Percentiles rank a stretch among this genome's conserved stretches.
Evolutionary conservation across 1,140 invertebrate species (phyloP).

Genomic region (Drosophila tsacasi): DNA sequence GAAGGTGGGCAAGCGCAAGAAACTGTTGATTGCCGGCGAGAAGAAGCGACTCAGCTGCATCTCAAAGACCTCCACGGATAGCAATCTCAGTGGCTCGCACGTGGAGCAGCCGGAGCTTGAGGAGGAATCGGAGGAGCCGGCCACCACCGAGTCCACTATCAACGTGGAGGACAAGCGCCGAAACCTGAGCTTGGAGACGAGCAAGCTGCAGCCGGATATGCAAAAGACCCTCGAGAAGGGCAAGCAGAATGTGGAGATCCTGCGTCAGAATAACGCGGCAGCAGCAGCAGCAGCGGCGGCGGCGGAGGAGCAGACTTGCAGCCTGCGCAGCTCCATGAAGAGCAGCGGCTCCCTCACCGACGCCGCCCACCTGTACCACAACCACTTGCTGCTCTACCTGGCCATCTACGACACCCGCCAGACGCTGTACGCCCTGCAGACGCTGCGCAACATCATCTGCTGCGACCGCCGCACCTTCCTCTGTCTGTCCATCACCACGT

Average conservation of each 20-base stretch:
- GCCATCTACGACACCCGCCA: slow-evolving; percentile 92
- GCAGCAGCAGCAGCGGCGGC: slow-evolving; percentile 45
- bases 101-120: slow-evolving; percentile 44
- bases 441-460: slow-evolving; percentile 90
- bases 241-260: slow-evolving; percentile 83
- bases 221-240: slow-evolving; percentile 81
- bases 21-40: slow-evolving; percentile 57
- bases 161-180: slow-evolving; percentile 85
- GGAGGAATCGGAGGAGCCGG: slow-evolving; percentile 38
- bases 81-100: slow-evolving; percentile 69
- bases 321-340: slow-evolving; percentile 72
- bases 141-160: slow-evolving; percentile 58
- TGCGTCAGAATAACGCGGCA: slow-evolving; percentile 73
- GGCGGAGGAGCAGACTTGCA: slow-evolving; percentile 51
- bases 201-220: slow-evolving; percentile 68
- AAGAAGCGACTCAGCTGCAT: slow-evolving; percentile 83
- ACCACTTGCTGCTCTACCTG: slow-evolving; percentile 93
- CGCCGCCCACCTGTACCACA: slow-evolving; percentile 91
- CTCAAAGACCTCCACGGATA: slow-evolving; percentile 82
- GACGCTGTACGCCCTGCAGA: slow-evolving; percentile 92
- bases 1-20: slow-evolving; percentile 67
- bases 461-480: slow-evolving; percentile 91
- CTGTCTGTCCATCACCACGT: slow-evolving; percentile 90
- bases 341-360: slow-evolving; percentile 64
- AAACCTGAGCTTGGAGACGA: slow-evolving; percentile 76